These are phyloP conservation scores for Eucera pruinosa DNA, from an alignment of 2,888 invertebrate species.

Conservation along the genomic window DNA sequence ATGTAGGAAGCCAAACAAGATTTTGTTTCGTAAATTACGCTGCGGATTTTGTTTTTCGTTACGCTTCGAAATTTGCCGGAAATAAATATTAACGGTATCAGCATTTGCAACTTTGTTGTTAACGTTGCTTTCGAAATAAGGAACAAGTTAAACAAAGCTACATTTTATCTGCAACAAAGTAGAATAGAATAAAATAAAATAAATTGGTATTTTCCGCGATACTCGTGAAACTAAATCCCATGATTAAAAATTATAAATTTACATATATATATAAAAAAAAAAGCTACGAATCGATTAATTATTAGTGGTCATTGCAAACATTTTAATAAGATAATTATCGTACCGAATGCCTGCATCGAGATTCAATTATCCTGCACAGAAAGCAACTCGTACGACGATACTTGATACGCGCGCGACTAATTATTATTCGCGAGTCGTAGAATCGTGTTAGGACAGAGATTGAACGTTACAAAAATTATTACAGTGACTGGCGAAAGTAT, in stretches of 20 bases:
- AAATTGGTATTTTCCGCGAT: background rate
- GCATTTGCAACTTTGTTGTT: constrained; percentile 23
- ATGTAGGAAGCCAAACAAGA: constrained; percentile 15
- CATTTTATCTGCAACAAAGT: background rate
- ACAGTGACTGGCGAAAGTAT: no score
- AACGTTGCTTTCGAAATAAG: constrained; percentile 2
- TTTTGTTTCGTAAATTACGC: constrained; percentile 15
- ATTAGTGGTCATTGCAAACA: constrained; percentile 38
- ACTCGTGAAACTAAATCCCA: constrained; percentile 6
- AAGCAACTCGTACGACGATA: constrained; percentile 55
- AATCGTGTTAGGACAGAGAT: no score
- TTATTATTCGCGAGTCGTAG: constrained; percentile 26
- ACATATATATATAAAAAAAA: no score
- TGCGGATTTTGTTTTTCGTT: constrained; percentile 18
- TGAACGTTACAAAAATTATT: no score
- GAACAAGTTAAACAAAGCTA: constrained; percentile 6
- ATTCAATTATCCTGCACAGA: constrained; percentile 38
- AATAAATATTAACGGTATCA: constrained; percentile 20
- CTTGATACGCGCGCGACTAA: constrained; percentile 31
- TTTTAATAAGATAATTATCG: constrained; percentile 52
- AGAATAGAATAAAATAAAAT: no score
- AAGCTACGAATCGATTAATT: no score
- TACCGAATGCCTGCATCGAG: constrained; percentile 7
- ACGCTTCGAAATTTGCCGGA: constrained; percentile 1
- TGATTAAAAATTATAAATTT: background rate